Evolutionary conservation across 1,140 invertebrate genomes (phyloP).

Genomic region (Tetragnatha versicolor): DNA sequence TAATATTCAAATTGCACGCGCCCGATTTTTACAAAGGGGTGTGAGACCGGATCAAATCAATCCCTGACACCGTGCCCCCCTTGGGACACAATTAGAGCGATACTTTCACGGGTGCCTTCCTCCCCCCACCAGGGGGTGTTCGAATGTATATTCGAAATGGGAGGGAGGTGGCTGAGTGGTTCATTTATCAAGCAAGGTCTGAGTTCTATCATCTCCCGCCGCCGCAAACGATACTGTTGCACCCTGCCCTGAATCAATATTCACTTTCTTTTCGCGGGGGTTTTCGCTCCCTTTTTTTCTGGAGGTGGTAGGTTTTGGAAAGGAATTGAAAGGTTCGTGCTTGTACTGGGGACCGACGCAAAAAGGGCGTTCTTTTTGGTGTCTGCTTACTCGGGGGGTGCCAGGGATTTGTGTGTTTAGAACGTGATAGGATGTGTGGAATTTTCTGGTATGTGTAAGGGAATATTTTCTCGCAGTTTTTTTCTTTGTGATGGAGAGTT

Average conservation of each 20-base stretch:
- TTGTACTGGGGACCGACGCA: too few relatives aligned
- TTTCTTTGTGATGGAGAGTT: too few relatives aligned
- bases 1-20: slow-evolving; percentile 36
- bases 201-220: slow-evolving; percentile 10
- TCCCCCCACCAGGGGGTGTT: background rate
- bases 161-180: slow-evolving; percentile 24
- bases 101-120: slow-evolving; percentile 17
- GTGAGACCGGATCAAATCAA: slow-evolving; percentile 40
- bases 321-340: background rate
- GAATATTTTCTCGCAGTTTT: too few relatives aligned
- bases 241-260: slow-evolving; percentile 16
- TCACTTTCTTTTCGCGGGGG: background rate
- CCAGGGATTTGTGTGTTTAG: too few relatives aligned
- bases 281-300: background rate
- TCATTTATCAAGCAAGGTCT: slow-evolving; percentile 40
- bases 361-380: too few relatives aligned
- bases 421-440: too few relatives aligned
- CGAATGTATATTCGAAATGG: slow-evolving; percentile 32
- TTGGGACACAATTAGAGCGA: slow-evolving; percentile 44
- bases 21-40: background rate
- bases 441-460: too few relatives aligned
- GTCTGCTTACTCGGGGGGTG: too few relatives aligned
- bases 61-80: slow-evolving; percentile 33
- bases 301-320: background rate
- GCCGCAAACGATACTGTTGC: slow-evolving; percentile 18